Conservation (phyloP, 2,797 vertebrate species). For the Setipinna tenuifilis region DNA sequence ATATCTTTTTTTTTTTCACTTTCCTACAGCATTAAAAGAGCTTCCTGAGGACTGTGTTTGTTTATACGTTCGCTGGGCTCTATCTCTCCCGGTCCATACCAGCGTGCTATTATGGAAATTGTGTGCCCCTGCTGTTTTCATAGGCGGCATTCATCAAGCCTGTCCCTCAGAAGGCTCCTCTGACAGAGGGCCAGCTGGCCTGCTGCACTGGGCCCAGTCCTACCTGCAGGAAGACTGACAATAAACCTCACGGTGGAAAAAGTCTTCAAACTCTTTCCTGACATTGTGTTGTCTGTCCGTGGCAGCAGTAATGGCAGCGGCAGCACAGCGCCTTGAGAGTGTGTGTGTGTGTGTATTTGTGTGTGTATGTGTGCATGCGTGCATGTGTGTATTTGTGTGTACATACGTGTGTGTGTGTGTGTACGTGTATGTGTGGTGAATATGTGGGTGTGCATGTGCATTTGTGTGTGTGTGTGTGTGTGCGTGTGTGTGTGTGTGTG, state of each 20-base stretch:
- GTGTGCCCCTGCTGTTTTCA: constrained; percentile 3
- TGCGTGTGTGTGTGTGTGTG: too few species aligned
- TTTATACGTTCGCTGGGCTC: not conserved
- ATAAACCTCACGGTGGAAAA: not conserved
- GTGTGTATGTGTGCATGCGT: not conserved
- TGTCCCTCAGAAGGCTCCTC: constrained; percentile 1
- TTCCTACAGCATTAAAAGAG: not conserved
- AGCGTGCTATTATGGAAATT: constrained; percentile 13
- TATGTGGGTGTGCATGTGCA: not conserved
- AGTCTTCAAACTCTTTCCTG: constrained; percentile 22
- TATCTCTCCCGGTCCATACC: not conserved
- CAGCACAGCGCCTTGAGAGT: not conserved
- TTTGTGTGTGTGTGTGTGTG: too few species aligned
- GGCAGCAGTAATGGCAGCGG: not conserved
- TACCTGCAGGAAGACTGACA: constrained; percentile 20
- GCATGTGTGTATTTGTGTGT: not conserved
- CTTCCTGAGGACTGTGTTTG: not conserved
- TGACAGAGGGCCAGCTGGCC: constrained; percentile 1
- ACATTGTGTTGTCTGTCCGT: constrained; percentile 2
- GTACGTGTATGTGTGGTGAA: not conserved
- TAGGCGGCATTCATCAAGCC: not conserved
- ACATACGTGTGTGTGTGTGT: not conserved
- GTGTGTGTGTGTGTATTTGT: not conserved
- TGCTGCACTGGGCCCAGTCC: not conserved
- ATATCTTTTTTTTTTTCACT: not conserved